Evolutionary conservation across 1,140 invertebrate species (phyloP).

Genomic region (Tetragnatha versicolor): DNA sequence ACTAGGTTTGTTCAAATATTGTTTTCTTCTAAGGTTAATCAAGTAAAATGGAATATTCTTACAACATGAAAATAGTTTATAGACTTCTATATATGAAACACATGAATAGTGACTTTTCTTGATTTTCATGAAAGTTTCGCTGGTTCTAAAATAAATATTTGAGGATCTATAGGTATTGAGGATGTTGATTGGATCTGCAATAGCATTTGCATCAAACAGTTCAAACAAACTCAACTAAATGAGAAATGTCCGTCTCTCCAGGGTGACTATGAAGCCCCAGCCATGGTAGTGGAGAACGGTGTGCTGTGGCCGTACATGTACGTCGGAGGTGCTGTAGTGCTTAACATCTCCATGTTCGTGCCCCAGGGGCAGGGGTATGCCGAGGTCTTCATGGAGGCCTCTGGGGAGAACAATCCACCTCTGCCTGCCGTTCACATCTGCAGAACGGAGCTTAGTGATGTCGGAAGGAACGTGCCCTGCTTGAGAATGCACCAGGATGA

Average conservation of each 20-base stretch:
- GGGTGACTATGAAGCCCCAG: conserved; percentile 33
- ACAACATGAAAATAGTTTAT: too few species aligned
- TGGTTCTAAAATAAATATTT: too few species aligned
- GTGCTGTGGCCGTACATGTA: conserved; percentile 56
- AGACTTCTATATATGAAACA: too few species aligned
- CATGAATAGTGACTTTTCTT: too few species aligned
- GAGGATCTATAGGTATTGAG: too few species aligned
- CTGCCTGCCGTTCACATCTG: conserved; percentile 57
- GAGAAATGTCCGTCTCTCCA: neutral
- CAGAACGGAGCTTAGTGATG: conserved; percentile 41
- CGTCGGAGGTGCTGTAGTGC: conserved; percentile 54
- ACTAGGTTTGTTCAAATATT: too few species aligned
- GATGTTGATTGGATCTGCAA: too few species aligned
- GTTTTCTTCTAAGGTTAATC: too few species aligned
- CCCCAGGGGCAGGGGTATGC: conserved; percentile 48
- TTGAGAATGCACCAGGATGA: conserved; percentile 52
- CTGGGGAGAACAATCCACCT: conserved; percentile 44
- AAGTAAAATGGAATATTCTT: too few species aligned
- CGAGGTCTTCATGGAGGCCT: conserved; percentile 55
- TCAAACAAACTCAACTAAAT: neutral
- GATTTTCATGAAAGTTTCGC: too few species aligned
- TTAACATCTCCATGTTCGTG: conserved; percentile 55
- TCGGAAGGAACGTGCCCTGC: conserved; percentile 57
- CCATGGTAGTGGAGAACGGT: conserved; percentile 45
- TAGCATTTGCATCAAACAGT: too few species aligned